Percentiles rank a stretch among this genome's conserved stretches.
These are phyloP conservation scores for Drosophila santomea DNA, from an alignment of 1,140 invertebrate genomes.

Conservation along the genomic window DNA sequence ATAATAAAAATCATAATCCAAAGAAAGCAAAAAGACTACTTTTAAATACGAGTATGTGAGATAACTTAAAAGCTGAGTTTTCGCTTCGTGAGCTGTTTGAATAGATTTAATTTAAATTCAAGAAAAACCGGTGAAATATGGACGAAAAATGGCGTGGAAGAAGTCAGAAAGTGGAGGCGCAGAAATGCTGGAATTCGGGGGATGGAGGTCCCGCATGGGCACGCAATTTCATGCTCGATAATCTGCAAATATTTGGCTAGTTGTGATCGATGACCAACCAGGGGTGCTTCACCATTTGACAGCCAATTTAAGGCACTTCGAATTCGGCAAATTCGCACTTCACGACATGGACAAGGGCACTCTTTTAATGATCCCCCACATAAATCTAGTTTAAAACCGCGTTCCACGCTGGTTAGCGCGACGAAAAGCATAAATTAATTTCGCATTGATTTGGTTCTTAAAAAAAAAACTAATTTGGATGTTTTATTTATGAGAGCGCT, in stretches of 20 bases:
- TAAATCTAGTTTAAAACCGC: slow-evolving; percentile 30
- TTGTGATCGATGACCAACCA: slow-evolving; percentile 15
- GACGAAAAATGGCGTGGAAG: slow-evolving; percentile 3
- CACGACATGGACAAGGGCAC: slow-evolving; percentile 56
- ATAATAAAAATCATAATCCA: slow-evolving; percentile 59
- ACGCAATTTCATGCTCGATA: slow-evolving; percentile 27
- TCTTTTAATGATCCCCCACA: slow-evolving; percentile 44
- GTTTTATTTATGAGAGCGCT: slow-evolving; percentile 67
- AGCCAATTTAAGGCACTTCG: slow-evolving; percentile 33
- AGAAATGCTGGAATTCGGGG: background rate
- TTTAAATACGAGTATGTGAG: slow-evolving; percentile 17
- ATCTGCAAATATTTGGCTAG: slow-evolving; percentile 30
- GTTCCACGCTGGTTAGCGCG: slow-evolving; percentile 36
- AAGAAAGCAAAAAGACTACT: slow-evolving; percentile 35
- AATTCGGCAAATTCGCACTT: slow-evolving; percentile 40
- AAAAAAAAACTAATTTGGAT: slow-evolving; percentile 30
- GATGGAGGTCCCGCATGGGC: slow-evolving; percentile 30
- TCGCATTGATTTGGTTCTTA: slow-evolving; percentile 26
- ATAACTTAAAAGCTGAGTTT: slow-evolving; percentile 34
- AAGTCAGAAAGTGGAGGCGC: background rate
- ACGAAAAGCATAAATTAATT: slow-evolving; percentile 52
- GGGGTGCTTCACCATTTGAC: slow-evolving; percentile 10
- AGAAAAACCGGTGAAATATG: slow-evolving; percentile 58
- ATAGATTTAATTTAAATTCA: slow-evolving; percentile 54
- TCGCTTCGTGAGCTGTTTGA: slow-evolving; percentile 13